Conservation (phyloP, 1,140 invertebrate genomes). For the Melanaphis sacchari region DNA sequence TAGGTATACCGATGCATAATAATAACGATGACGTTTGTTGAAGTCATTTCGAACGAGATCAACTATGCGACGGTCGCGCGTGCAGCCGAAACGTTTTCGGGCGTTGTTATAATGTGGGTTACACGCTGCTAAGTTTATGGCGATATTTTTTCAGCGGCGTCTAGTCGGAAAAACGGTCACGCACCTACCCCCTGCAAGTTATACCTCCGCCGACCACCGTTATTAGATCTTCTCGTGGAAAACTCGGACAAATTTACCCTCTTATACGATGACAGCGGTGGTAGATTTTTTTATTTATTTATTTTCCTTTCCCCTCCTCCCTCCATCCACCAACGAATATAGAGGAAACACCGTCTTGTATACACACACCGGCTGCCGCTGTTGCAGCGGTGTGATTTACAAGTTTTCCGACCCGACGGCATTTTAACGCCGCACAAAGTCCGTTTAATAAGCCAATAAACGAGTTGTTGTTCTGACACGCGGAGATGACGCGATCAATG, state of each 20-base stretch:
- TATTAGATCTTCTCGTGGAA: constrained; percentile 31
- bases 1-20: background rate
- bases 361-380: constrained; percentile 3
- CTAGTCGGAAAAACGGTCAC: constrained; percentile 57
- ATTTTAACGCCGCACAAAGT: constrained; percentile 50
- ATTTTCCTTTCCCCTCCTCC: background rate
- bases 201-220: background rate
- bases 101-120: background rate
- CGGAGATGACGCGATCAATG: constrained; percentile 53
- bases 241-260: constrained; percentile 56
- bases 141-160: constrained; percentile 44
- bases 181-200: background rate
- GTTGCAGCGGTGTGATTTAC: constrained; percentile 44
- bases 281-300: background rate
- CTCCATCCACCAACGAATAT: too few relatives aligned
- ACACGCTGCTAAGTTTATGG: constrained; percentile 6
- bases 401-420: constrained; percentile 54
- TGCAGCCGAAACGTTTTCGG: constrained; percentile 42
- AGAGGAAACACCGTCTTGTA: too few relatives aligned
- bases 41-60: constrained; percentile 32
- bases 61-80: background rate
- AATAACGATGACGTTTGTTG: constrained; percentile 21
- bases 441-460: constrained; percentile 58
- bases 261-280: constrained; percentile 28
- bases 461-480: constrained; percentile 53